Conservation (phyloP, 1,140 invertebrate species). For the Trichonephila clavipes region DNA sequence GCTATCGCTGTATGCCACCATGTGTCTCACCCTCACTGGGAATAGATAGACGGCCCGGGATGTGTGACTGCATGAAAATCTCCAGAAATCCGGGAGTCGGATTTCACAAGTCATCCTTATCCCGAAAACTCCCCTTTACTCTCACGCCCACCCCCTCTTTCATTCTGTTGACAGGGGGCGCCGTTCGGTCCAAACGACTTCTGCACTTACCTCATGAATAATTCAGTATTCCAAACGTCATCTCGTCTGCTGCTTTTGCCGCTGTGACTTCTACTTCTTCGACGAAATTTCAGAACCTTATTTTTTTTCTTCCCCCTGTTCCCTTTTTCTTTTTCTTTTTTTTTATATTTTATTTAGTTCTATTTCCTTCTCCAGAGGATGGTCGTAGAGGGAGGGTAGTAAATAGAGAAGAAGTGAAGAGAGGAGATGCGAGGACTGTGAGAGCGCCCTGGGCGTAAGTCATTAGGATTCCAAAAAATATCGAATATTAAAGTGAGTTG, state of each 20-base stretch:
- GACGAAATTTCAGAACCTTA: conserved; percentile 75
- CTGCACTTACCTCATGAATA: conserved; percentile 74
- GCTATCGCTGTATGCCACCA: conserved; percentile 3
- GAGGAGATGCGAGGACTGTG: neutral
- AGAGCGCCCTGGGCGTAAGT: conserved; percentile 71
- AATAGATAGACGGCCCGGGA: conserved; percentile 6
- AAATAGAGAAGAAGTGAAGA: conserved; percentile 51
- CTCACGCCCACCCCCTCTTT: neutral
- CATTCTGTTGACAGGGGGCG: conserved; percentile 75
- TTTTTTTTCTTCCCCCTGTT: conserved; percentile 36
- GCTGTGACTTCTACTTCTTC: conserved; percentile 74
- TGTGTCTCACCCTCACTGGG: neutral
- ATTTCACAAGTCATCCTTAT: conserved; percentile 76
- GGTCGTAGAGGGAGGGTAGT: conserved; percentile 16
- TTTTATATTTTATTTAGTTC: conserved; percentile 61
- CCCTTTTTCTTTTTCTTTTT: conserved; percentile 42
- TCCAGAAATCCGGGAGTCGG: conserved; percentile 74
- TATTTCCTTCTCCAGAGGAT: conserved; percentile 68
- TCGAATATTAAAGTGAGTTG: conserved; percentile 20
- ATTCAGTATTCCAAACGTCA: conserved; percentile 73
- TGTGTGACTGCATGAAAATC: conserved; percentile 70
- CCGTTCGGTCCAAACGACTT: conserved; percentile 75
- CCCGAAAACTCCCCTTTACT: conserved; percentile 51
- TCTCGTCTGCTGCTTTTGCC: conserved; percentile 69
- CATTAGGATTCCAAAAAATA: conserved; percentile 37